Evolutionary conservation across 1,140 invertebrate species (phyloP).

Genomic region (Adelges cooleyi): DNA sequence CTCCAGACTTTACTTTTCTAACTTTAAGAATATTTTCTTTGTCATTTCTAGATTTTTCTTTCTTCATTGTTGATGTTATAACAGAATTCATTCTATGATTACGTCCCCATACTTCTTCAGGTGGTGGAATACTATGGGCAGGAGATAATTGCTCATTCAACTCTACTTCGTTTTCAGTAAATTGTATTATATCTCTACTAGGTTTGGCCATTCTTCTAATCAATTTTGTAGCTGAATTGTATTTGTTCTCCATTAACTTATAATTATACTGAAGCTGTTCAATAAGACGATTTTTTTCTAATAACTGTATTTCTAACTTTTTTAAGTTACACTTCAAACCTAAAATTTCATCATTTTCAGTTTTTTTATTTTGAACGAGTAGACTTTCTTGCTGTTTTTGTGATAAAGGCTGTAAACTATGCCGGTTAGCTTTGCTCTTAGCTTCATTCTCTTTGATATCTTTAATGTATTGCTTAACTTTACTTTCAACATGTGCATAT

Average conservation of each 20-base stretch:
- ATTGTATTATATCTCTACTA: constrained; percentile 19
- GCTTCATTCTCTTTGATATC: constrained; percentile 30
- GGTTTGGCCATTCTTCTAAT: constrained; percentile 16
- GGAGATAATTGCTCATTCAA: constrained; percentile 15
- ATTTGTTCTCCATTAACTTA: constrained; percentile 23
- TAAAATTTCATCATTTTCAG: constrained; percentile 3
- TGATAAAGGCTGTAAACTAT: constrained; percentile 2
- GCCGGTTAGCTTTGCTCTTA: constrained; percentile 23
- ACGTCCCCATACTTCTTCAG: constrained; percentile 22
- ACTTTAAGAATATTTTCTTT: constrained; percentile 18
- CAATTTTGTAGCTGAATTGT: constrained; percentile 20
- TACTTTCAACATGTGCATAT: constrained; percentile 30
- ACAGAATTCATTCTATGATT: background rate
- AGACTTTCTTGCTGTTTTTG: constrained; percentile 9
- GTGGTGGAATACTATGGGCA: constrained; percentile 8
- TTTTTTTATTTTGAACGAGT: constrained; percentile 9
- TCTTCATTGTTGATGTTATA: background rate
- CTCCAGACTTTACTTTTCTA: constrained; percentile 23
- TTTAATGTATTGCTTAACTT: constrained; percentile 29
- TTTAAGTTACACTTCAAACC: constrained; percentile 16
- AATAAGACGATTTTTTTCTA: constrained; percentile 21
- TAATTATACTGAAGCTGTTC: constrained; percentile 26
- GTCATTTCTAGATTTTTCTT: background rate
- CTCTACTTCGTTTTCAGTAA: constrained; percentile 6
- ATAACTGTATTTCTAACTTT: constrained; percentile 20